Evolutionary conservation across 92 coral and sea anemone species (phyloP).

Genomic region (Parazoanthus swiftii): DNA sequence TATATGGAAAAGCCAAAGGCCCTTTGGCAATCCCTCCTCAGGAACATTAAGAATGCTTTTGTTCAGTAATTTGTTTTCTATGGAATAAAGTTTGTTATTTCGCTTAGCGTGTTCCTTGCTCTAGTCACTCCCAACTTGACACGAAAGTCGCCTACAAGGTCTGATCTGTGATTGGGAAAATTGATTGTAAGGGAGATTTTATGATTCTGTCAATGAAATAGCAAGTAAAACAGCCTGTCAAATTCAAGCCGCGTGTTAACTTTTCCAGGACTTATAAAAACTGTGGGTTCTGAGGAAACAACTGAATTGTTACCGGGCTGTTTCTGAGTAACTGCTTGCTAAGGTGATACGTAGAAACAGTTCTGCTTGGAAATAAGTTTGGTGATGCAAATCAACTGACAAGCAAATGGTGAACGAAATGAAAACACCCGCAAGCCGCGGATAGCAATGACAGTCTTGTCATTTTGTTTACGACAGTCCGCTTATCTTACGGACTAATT

Average conservation of each 20-base stretch:
- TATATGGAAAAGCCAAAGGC: neutral
- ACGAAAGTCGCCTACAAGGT: neutral
- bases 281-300: neutral
- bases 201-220: neutral
- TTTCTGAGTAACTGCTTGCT: neutral
- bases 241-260: neutral
- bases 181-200: neutral
- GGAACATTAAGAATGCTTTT: neutral
- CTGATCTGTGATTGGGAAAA: neutral
- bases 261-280: neutral
- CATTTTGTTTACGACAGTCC: neutral
- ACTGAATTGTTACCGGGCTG: neutral
- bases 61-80: neutral
- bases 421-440: neutral
- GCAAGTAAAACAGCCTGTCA: too few relatives aligned
- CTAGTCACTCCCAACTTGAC: neutral
- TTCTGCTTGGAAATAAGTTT: neutral
- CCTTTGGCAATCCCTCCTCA: neutral
- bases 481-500: neutral
- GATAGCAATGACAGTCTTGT: neutral
- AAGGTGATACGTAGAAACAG: neutral
- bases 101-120: neutral
- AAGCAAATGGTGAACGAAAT: neutral
- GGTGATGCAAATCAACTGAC: neutral
- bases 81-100: too few relatives aligned